Evolutionary conservation across 2,113 vertebrate species (phyloP), one percentile per base, ranked within the genome.

Genomic region (Eleginops maclovinus): DNA sequence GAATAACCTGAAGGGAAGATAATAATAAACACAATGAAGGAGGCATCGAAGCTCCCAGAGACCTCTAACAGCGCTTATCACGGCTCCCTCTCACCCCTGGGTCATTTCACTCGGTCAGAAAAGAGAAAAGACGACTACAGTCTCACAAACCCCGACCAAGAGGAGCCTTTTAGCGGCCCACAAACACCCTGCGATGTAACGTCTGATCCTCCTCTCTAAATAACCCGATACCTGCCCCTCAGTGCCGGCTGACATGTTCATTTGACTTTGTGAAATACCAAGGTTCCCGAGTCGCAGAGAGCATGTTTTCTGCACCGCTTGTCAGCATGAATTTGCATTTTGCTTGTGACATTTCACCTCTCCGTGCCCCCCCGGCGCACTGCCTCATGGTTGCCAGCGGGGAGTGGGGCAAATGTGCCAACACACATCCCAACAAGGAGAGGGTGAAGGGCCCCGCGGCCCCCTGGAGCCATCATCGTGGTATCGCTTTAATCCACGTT

Each of bases 211-310:
- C 84, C 82, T 91, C 89, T 90, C 90, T 89, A 93, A 94, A 94
- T 92, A 94, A 89, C 89, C 91, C 72, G 26, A 79, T 87, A 58
- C 54, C 72, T 89, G 75, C 86, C 93, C 91, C 26, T 79, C 76
- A 88, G 92, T 74, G 44, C 24, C 36, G 83, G 74, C 86, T 85
- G 87, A 88, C 86, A 84, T 89, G 91, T 89, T 93, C 86, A 83
- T 92, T 94, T 94, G 92, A 94, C 94, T 93, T 95, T 94, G 92
- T 91, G 89, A 94, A 94, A 94, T 93, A 94, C 92, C 93, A 94
- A 91, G 90, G 93, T 89, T 94, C 89, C 84, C 46, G 67, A 93
- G 92, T 93, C 75, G 86, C 79, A 76, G 73, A 89, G 89, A 92
- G 91, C 92, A 93, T 93, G 93, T 87, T 94, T 92, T 92, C 91